Conservation (phyloP, 2,113 vertebrate species). For the Epinephelus lanceolatus region DNA sequence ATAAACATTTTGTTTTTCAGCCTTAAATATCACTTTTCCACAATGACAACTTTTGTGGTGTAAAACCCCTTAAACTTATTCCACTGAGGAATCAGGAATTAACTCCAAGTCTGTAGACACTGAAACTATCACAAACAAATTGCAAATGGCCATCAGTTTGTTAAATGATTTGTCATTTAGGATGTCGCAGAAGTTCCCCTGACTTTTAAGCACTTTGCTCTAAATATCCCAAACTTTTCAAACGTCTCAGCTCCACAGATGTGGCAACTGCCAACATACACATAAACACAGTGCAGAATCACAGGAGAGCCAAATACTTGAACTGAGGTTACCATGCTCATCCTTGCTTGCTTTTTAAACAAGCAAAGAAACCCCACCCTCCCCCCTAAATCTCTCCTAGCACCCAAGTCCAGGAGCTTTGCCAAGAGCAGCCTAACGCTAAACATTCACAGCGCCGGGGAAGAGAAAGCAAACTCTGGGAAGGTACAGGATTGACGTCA, state of each 20-base stretch:
- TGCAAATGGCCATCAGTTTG: not conserved
- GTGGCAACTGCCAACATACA: constrained; percentile 17
- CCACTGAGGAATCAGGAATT: not conserved
- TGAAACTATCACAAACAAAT: not conserved
- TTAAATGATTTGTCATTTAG: not conserved
- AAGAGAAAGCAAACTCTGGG: constrained; percentile 79
- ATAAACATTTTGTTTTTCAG: not conserved
- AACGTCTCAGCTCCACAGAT: constrained; percentile 28
- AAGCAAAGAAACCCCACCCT: constrained; percentile 72
- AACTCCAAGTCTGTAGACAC: not conserved
- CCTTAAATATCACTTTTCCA: too few species aligned
- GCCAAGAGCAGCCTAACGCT: constrained; percentile 79
- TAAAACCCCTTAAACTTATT: not conserved
- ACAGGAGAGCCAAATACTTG: constrained; percentile 55
- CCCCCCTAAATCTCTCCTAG: constrained; percentile 64
- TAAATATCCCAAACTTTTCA: constrained; percentile 24
- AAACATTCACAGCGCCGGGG: constrained; percentile 72
- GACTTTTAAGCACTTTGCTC: constrained; percentile 13
- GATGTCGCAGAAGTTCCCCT: not conserved
- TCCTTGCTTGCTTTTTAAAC: constrained; percentile 69
- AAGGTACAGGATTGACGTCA: constrained; percentile 87
- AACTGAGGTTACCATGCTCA: constrained; percentile 62
- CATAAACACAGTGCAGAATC: constrained; percentile 36
- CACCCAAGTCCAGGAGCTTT: constrained; percentile 72
- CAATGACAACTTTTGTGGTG: too few species aligned